Conservation (phyloP, 2,797 vertebrate genomes). For the Bucorvus abyssinicus region DNA sequence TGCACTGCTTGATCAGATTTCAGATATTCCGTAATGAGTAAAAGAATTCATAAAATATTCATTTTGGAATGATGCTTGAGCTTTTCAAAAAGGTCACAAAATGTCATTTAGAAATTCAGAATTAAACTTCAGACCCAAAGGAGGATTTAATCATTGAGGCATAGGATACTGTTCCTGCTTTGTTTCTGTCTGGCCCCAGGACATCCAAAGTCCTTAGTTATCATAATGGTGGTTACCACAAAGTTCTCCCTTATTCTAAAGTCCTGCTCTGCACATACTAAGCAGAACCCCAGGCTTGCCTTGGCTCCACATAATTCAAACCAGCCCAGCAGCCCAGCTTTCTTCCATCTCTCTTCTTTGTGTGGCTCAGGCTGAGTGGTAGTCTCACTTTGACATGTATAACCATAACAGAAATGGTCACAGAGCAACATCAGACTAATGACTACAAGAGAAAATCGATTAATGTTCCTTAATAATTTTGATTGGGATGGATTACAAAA, state of each 20-base stretch:
- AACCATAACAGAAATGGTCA: not conserved
- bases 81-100: slow-evolving; percentile 53
- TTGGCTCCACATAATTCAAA: rapidly evolving
- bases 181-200: not conserved
- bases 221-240: not conserved
- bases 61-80: slow-evolving; percentile 14
- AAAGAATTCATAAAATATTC: slow-evolving; percentile 43
- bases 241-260: not conserved
- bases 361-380: not conserved
- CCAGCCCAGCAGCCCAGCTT: not conserved
- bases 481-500: not conserved
- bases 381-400: rapidly evolving
- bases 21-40: not conserved
- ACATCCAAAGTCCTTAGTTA: not conserved
- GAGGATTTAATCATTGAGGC: slow-evolving; percentile 6
- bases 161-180: not conserved
- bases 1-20: not conserved
- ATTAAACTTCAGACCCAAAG: not conserved
- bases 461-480: not conserved
- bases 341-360: not conserved
- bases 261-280: not conserved
- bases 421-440: not conserved
- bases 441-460: not conserved
- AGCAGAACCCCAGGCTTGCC: not conserved
- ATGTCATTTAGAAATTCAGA: slow-evolving; percentile 23